A percentile compares a stretch with the other conserved stretches of the same genome.
Conservation (phyloP, 1,140 invertebrate genomes). For the Meloidogyne floridensis region DNA sequence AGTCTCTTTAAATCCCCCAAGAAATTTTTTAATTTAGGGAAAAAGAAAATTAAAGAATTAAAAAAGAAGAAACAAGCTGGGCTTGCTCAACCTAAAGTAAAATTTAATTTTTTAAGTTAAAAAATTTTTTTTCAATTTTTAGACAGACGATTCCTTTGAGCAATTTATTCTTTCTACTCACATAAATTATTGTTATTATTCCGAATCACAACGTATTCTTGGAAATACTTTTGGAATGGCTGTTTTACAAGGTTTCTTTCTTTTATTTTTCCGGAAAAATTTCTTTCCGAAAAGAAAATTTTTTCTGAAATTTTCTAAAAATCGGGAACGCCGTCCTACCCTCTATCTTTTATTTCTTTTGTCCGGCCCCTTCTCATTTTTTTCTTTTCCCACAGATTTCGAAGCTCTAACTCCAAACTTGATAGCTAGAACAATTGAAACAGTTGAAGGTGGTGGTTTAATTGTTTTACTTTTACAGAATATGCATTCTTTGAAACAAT, state of each 20-base stretch:
- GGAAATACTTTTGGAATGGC: constrained; percentile 97
- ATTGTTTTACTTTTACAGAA: constrained; percentile 82
- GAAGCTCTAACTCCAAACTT: constrained; percentile 98
- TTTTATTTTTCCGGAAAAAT: constrained; percentile 24
- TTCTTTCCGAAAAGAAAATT: not conserved
- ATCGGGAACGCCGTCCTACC: no score
- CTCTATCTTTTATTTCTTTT: no score
- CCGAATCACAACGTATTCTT: constrained; percentile 94
- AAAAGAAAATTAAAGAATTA: constrained; percentile 85
- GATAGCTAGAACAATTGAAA: constrained; percentile 93
- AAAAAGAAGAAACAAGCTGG: constrained; percentile 83
- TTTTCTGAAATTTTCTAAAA: no score
- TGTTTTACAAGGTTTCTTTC: constrained; percentile 77
- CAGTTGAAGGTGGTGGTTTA: constrained; percentile 94
- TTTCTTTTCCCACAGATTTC: constrained; percentile 84
- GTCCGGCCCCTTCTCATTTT: constrained; percentile 19
- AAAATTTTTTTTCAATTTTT: constrained; percentile 60
- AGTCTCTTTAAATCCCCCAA: not conserved
- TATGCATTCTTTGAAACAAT: constrained; percentile 84
- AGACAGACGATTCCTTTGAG: constrained; percentile 96
- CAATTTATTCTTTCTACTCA: constrained; percentile 91
- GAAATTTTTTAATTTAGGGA: constrained; percentile 67
- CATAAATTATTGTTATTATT: constrained; percentile 94
- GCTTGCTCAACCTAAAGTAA: constrained; percentile 76
- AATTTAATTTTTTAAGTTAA: constrained; percentile 16